Conservation (phyloP, 2,888 invertebrate genomes). For the Trachelus tabidus region DNA sequence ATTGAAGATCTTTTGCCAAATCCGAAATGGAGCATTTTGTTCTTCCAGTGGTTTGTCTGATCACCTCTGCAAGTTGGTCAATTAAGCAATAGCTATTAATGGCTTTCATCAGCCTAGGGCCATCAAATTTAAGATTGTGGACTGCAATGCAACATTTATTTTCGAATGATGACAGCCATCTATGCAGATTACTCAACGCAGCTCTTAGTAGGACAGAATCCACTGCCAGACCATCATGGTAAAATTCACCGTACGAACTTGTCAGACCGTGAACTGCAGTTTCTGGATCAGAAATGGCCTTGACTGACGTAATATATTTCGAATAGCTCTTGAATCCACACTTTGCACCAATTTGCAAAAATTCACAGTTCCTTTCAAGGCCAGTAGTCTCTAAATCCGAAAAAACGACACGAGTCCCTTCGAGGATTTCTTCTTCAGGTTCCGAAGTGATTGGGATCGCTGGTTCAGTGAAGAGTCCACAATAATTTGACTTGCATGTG, state of each 20-base stretch:
- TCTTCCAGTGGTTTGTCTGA: background rate
- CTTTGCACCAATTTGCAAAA: too few relatives aligned
- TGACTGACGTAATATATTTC: background rate
- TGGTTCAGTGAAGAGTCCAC: too few relatives aligned
- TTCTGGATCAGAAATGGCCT: background rate
- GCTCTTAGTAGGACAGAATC: background rate
- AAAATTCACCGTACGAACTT: background rate
- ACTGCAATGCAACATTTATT: background rate
- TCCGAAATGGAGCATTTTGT: background rate
- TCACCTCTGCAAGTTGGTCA: background rate
- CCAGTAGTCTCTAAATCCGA: too few relatives aligned
- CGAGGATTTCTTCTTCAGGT: too few relatives aligned
- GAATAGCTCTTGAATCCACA: too few relatives aligned
- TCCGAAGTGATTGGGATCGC: too few relatives aligned
- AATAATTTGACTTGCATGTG: too few relatives aligned
- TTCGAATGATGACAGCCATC: background rate
- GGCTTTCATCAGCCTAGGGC: background rate
- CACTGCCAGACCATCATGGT: background rate
- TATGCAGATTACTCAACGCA: background rate
- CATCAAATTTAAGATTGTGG: background rate
- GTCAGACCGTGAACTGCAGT: background rate
- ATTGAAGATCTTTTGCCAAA: background rate
- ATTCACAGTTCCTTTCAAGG: too few relatives aligned
- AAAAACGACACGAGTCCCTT: too few relatives aligned
- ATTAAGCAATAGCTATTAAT: background rate